A percentile compares a stretch with the other conserved stretches of the same genome.
These are phyloP conservation scores for Rhizoglyphus robini DNA, from an alignment of 1,140 invertebrate genomes.

Conservation along the genomic window DNA sequence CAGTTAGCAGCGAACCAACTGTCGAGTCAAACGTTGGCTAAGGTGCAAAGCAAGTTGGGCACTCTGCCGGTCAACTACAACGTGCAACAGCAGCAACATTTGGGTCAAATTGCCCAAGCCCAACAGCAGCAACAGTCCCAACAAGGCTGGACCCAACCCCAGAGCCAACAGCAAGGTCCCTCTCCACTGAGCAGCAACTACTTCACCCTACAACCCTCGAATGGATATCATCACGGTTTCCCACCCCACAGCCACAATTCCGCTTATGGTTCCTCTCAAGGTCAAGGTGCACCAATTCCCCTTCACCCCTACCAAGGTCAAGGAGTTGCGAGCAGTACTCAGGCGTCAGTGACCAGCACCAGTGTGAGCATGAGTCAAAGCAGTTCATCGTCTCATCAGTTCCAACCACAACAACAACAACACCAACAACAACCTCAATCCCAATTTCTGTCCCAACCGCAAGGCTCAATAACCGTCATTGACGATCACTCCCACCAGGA, in stretches of 20 bases:
- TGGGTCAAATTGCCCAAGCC: background rate
- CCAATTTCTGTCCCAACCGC: too few species aligned
- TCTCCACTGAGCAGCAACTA: background rate
- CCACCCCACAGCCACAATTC: background rate
- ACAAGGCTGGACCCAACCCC: background rate
- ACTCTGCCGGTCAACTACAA: background rate
- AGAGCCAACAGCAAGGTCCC: background rate
- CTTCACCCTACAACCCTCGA: background rate
- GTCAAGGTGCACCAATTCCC: background rate
- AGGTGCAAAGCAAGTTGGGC: background rate
- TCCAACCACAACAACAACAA: background rate
- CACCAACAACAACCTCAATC: background rate
- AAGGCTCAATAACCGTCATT: too few species aligned
- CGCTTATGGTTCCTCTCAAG: background rate
- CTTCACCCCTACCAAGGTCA: background rate
- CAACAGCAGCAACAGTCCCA: slow-evolving; percentile 11
- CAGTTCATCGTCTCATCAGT: background rate
- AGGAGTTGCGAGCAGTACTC: background rate
- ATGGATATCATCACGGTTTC: background rate
- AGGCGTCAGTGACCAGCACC: background rate
- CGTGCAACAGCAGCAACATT: background rate
- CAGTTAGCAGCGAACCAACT: background rate
- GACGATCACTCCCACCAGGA: too few species aligned
- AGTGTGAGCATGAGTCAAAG: background rate
- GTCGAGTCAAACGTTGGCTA: slow-evolving; percentile 8